Evolutionary conservation across 2,888 invertebrate species (phyloP), one percentile per base, ranked within the genome.

Genomic region (Hypolimnas misippus): DNA sequence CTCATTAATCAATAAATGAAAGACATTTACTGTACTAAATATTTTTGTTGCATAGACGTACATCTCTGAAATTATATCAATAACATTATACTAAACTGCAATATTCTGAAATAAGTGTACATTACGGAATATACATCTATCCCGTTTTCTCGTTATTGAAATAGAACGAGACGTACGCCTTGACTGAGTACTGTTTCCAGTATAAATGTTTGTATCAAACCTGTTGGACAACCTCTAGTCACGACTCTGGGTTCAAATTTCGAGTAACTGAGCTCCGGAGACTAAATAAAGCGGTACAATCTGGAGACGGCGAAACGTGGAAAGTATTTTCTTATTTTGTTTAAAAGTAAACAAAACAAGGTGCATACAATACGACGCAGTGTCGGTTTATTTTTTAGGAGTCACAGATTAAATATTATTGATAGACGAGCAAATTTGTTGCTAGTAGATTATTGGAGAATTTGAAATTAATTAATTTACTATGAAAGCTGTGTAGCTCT

Each of bases 221-320:
- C 80, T 74, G 87, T 84, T 78, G 59, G 70, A 76, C 84, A 72
- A 71, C 81, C 69, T 73, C 77, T 76, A 83, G 84, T 86, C 87
- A 87, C 87, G 87, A 84, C 71, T 77, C 65, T 56, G 68, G 83
- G 78, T 77, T 87, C 86, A 76, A 77, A 82, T 86, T 87, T 81
- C 87, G 77, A 80, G 71, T 75, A 75, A 67, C 75, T 70, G 70
- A 70, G 72, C 70, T 72, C 70, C 71, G 62, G 72, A 76, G 77
- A 78, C 78, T 76, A 78, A 76, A 78, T 72, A 73, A 69, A 69
- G 70, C 64, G 63, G 62, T 63, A 64, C 49, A 52, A 33, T n/a
- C 42, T 10, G 49, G 50, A 63, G 57, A 31, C 31, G 25, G 50
- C 31, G 56, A 62, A 53, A 54, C 50, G 29, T 60, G 53, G 46